Evolutionary conservation across 2,888 invertebrate species (phyloP).

Genomic region (Aspidiotus rigidus): DNA sequence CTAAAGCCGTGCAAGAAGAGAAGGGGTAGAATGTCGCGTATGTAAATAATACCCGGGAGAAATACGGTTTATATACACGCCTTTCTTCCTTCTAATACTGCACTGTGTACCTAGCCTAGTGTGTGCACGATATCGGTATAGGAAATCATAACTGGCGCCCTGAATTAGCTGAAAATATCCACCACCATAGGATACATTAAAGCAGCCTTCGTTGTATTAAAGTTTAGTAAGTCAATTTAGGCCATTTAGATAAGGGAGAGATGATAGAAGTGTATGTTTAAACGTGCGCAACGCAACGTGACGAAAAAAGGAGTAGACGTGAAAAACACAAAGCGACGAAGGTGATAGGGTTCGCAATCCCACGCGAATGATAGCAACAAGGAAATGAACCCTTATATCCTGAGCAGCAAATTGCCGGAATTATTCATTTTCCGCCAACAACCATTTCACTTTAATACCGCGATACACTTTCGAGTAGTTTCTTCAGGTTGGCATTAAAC

Average conservation of each 20-base stretch:
- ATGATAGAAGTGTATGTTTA: slow-evolving; percentile 17
- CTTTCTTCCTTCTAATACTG: no score
- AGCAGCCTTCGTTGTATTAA: background rate
- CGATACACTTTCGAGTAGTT: slow-evolving; percentile 25
- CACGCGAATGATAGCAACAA: slow-evolving; percentile 25
- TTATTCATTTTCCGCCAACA: slow-evolving; percentile 27
- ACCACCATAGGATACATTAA: background rate
- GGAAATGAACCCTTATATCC: slow-evolving; percentile 26
- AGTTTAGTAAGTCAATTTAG: slow-evolving; percentile 21
- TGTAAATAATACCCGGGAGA: no score
- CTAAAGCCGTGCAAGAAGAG: no score
- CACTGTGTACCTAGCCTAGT: no score
- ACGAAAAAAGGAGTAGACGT: background rate
- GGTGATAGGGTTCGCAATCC: slow-evolving; percentile 26
- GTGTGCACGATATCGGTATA: no score
- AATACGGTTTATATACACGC: no score
- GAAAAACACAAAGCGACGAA: background rate
- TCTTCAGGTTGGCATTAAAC: slow-evolving; percentile 22
- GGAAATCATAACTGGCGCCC: no score
- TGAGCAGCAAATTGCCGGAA: slow-evolving; percentile 29
- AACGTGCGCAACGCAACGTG: background rate
- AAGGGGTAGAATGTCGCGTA: no score
- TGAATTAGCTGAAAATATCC: no score
- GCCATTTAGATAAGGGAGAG: background rate
- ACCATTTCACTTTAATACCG: slow-evolving; percentile 18